Evolutionary conservation across 2,797 vertebrate genomes (phyloP), one percentile per base, ranked within the genome.

Genomic region (Danio tinwini): DNA sequence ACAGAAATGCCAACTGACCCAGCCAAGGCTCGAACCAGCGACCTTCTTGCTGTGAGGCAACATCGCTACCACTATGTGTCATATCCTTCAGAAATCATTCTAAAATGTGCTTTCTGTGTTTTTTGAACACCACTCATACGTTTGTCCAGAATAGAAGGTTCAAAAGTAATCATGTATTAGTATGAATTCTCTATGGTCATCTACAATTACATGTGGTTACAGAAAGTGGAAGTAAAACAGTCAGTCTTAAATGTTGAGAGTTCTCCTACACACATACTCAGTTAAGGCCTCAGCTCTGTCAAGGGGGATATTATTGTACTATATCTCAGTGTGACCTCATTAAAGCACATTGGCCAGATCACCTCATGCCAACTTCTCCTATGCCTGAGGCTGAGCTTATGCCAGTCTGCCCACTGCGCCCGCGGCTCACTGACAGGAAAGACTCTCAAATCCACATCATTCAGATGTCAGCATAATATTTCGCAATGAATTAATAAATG

Each of bases 291-390:
- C 13, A 65, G 78, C 59, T 40, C 16, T 49, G 5, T 80, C 50
- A 21, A 65, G 40, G 12, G 58, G 78, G 11, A 65, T 45, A 65
- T 71, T 63, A 56, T 64, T 29, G 64, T 39, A 63, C 68, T 21
- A 53, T 52, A 63, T 71, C 47, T 49, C 50, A 73, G 69, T 55
- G 40, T 10, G 7, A 73, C 40, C 78, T 80, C 59, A 80, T 80
- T 80, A 80, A 80, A 80, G 21, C 59, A 44, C 69, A 64, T 16
- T 73, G 40, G 59, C 29, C 19, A 80, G 52, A 64, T 40, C 78
- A 80, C 50, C 78, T 65, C 68, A 64, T 73, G 78, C 69, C 59
- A 73, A 49, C 50, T 80, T 17, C 42, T 10, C 39, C n/a, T 56
- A 12, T 2, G 50, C 69, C 78, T 56, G 42, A 52, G 65, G 74